Evolutionary conservation across 2,888 invertebrate species (phyloP), one percentile per base, ranked within the genome.

Genomic region (Lasioglossum calceatum): DNA sequence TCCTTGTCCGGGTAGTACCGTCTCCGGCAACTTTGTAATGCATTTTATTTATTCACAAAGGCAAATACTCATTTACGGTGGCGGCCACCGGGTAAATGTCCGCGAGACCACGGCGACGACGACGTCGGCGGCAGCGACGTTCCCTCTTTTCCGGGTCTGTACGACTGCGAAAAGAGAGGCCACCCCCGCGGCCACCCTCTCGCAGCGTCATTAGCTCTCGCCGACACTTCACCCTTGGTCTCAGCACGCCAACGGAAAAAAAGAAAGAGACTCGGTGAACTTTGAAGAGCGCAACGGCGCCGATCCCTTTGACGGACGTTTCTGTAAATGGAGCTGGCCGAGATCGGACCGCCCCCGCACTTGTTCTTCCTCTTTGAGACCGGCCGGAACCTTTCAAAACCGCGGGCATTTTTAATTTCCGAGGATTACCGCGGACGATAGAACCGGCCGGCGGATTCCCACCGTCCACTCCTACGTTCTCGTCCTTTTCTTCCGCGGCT

Each of bases 41-140:
- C 93, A 88, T 94, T 95, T 95, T 94, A 95, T 93, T 95, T 95
- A 95, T 95, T 95, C 95, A 95, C 94, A 95, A 94, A 94, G 95
- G 95, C 94, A 95, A 95, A 95, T 95, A 95, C 93, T 93, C 94
- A 92, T 94, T 94, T 92, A 92, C 93, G 89, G 90, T 83, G 88
- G 87, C 84, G 39, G 90, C 82, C 86, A 87, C 82, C 58, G 83
- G 81, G 85, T 89, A 91, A 92, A 92, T 91, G 92, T 91, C 90
- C 91, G 82, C 78, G 87, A 80, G 85, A 71, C 77, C 81, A 78
- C 67, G 67, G 8, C 36, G 27, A 16, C 32, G 32, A 67, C 61
- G 27, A 32, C 27, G n/a, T 27, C 64, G n/a, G 12, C 19, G 67
- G 72, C 19, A 8, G 8, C 23, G 54, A 50, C 61, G 54, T 80